phyloP scores from a whole-genome alignment of 2,797 vertebrate genomes.

The Malacoctenus gilli region DNA sequence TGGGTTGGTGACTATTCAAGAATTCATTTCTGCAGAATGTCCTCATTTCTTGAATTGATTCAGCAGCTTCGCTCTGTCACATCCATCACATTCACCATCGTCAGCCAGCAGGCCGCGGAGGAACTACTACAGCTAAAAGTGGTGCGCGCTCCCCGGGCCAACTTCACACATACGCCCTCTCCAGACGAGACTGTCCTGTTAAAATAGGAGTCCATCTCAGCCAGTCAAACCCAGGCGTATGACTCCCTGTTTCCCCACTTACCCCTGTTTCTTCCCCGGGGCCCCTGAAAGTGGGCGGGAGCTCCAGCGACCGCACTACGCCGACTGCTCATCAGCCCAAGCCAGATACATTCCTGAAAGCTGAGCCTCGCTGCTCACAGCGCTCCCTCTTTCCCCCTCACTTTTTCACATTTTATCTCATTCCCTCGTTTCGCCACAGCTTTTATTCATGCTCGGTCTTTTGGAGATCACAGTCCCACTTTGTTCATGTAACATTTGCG shows the following conservation, averaged over 20 bases:
- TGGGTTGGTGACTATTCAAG: slow-evolving; percentile 43
- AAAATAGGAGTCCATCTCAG: slow-evolving; percentile 42
- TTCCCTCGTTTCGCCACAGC: slow-evolving; percentile 22
- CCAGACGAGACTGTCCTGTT: slow-evolving; percentile 26
- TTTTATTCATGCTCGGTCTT: slow-evolving; percentile 7
- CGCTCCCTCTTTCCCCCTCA: slow-evolving; percentile 61
- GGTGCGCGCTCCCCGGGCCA: slow-evolving; percentile 1
- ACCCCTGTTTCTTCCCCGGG: slow-evolving; percentile 70
- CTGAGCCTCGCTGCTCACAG: slow-evolving; percentile 71
- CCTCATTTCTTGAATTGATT: slow-evolving; percentile 58
- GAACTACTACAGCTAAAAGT: slow-evolving; percentile 17
- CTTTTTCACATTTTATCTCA: slow-evolving; percentile 55
- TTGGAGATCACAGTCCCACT: neutral
- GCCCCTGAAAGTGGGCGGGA: slow-evolving; percentile 77
- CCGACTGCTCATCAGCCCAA: slow-evolving; percentile 71
- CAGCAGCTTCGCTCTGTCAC: slow-evolving; percentile 58
- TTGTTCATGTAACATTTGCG: slow-evolving; percentile 11
- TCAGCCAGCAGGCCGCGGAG: slow-evolving; percentile 42
- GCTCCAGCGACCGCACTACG: slow-evolving; percentile 77
- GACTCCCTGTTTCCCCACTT: slow-evolving; percentile 65
- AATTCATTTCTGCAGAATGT: slow-evolving; percentile 35
- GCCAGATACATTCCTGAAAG: slow-evolving; percentile 85
- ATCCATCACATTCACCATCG: slow-evolving; percentile 57
- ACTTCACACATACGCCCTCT: slow-evolving; percentile 23
- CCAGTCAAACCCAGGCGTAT: slow-evolving; percentile 52